Evolutionary conservation across 2,797 vertebrate genomes (phyloP).

Genomic region (Cirrhinus mrigala): DNA sequence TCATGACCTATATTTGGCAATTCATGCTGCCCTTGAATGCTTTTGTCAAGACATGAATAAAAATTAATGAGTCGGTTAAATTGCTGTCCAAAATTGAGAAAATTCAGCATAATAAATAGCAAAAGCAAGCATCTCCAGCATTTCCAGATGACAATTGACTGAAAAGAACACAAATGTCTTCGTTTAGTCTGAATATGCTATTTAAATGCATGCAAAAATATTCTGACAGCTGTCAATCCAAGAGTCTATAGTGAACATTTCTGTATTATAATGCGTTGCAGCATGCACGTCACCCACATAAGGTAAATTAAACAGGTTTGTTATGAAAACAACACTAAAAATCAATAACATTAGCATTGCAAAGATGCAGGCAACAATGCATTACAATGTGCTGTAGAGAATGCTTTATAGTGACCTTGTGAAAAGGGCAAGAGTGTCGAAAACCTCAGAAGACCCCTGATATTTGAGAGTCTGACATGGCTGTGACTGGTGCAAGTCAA

Average conservation of each 20-base stretch:
- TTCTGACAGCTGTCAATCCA: background rate
- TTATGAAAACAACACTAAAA: background rate
- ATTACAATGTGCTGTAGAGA: background rate
- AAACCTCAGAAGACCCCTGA: conserved; percentile 12
- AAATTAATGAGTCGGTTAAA: conserved; percentile 9
- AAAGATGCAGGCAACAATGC: background rate
- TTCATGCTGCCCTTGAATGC: background rate
- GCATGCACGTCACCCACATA: background rate
- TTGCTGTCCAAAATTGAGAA: background rate
- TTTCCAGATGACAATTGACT: background rate
- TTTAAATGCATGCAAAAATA: background rate
- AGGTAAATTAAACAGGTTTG: background rate
- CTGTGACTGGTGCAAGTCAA: background rate
- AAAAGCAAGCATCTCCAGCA: background rate
- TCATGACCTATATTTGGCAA: background rate
- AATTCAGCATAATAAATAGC: background rate
- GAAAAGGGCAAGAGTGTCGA: background rate
- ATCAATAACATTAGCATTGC: background rate
- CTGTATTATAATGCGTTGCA: background rate
- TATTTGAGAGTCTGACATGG: background rate
- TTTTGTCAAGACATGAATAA: background rate
- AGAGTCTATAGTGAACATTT: background rate
- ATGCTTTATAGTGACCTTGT: conserved; percentile 24
- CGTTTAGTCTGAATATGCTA: background rate
- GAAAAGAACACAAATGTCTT: background rate